Base-by-base conservation (phyloP, 2,113 vertebrate genomes). In the Oreochromis niloticus region DNA sequence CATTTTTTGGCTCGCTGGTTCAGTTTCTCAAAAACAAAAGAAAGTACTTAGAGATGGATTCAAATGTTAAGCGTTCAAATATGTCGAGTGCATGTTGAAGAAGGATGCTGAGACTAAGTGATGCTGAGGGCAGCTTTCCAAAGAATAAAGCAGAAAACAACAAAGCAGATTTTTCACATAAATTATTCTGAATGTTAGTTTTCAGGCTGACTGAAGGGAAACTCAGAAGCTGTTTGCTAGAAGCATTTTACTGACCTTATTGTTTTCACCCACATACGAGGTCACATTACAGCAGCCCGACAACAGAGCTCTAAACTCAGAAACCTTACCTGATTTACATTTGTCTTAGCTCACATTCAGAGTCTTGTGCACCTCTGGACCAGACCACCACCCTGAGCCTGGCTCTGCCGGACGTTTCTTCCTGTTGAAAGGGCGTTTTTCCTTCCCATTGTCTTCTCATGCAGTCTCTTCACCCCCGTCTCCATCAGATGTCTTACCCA, bases 141-240 rank as follows among this genome's bases (percentile, higher is more conserved):
- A 73, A 73, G 41, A 73, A 6, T 10, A 73, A 73, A 1, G 14
- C 0, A 4, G 2, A 46, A 73, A 73, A 27, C 22, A 46, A 46
- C n/a, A 16, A 24, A 43, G 36, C 4, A 43, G 66, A 71, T 71
- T 27, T 73, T 73, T 73, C 66, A 73, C 19, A 27, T 73, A 9
- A 17, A 27, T 73, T 10, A 30, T 75, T 75, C 9, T 30, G 6
- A 30, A 73, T 7, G 24, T 75, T 48, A 2, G 43, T 48, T 19
- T 48, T 48, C 43, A 75, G 71, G 14, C 24, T 75, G 68, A 75
- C 41, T 75, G 14, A 48, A 75, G 41, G 41, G 41, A 75, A 75
- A 27, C 68, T 48, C 68, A 30, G 41, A 75, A 46, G 39, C 39
- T 43, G 12, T 43, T 71, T 22, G 13, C 66, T 41, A 43, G 39